Base-by-base conservation (phyloP, 2,888 invertebrate species). In the Drosophila nigritarsus region DNA sequence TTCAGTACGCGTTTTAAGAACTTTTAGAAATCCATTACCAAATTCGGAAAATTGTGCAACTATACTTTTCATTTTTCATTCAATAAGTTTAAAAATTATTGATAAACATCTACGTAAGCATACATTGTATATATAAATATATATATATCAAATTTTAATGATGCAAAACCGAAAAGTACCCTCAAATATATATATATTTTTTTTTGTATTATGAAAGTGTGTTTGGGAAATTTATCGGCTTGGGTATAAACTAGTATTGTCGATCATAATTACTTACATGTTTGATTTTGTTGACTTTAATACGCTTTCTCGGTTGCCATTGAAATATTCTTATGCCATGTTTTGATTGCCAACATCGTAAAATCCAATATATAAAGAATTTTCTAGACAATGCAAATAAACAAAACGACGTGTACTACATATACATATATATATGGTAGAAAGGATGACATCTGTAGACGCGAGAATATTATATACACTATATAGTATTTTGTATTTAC, bases 401-500 rank as follows among this genome's bases (percentile, higher is more conserved):
- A 59, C 36, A 59, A 68, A 30, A n/a, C n/a, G 9, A 18, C 24
- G 27, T 30, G 2, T 11, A 29, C n/a, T 38, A n/a, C 38, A 29
- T 38, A 18, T 29, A n/a, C 29, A 27, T 29, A n/a, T 38, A 27
- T n/a, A 56, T 27, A 24, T 27, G 9, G 8, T 29, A 34, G 30
- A 40, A 61, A 30, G 34, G 13, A 36, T 53, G 45, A 13, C n/a
- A 42, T 36, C 51, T 9, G 18, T 32, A 27, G 27, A 30, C 64
- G 24, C 36, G 13, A 13, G 13, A 45, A 38, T 45, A 67, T 34
- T 34, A 13, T 49, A 34, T 38, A 40, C 30, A 42, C 15, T 32
- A 24, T 18, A 27, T 69, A 59, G 38, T 40, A 63, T 34, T 34
- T 55, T 61, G 58, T 79, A 78, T 77, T 79, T 75, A 65, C 60